Base-by-base conservation (phyloP, 1,140 invertebrate genomes). In the Bilobella aurantiaca region DNA sequence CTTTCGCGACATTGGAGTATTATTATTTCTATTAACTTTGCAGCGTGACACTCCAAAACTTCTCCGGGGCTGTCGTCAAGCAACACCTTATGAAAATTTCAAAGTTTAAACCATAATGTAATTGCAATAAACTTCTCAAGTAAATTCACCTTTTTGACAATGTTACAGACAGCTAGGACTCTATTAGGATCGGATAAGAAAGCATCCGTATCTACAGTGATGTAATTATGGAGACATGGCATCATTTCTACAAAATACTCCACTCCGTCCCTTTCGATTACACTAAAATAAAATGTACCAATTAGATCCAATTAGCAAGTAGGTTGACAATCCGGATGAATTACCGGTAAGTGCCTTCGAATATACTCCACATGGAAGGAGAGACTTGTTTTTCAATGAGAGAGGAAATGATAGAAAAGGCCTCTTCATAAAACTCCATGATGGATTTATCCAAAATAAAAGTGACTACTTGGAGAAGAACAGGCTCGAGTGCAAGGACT, bases 221-320 rank as follows among this genome's bases (percentile, higher is more conserved):
- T 86, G 76, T 97, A 99, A 80, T 98, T 97, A 77, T 99, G 94
- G 18, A 99, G 81, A 1, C 92, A 89, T 32, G 96, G 93, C 93
- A 98, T 98, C 89, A 98, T 97, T 73, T 99, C 96, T 49, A 88
- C 92, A 76, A 99, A 99, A 80, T 96, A 98, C 77, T 98, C 94
- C 64, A 89, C 86, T 28, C 92, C 95, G 78, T 96, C 92, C 74
- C 71, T 46, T 65, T 73, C 71, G 49, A 73, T 58, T 32, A 73
- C 93, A 92, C 77, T 93, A 87, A 75, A 97, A 96, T 59, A 63
- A 25, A 60, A 1, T 27, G 67, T n/a, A n/a, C n/a, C n/a, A n/a
- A n/a, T n/a, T n/a, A n/a, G n/a, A 56, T 21, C 18, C 25, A 8
- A 3, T 59, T 59, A 30, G 28, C 29, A 47, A 31, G 3, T 18